These are phyloP conservation scores for Pyrrhosoma nymphula DNA, from an alignment of 2,888 invertebrate species.

Conservation along the genomic window DNA sequence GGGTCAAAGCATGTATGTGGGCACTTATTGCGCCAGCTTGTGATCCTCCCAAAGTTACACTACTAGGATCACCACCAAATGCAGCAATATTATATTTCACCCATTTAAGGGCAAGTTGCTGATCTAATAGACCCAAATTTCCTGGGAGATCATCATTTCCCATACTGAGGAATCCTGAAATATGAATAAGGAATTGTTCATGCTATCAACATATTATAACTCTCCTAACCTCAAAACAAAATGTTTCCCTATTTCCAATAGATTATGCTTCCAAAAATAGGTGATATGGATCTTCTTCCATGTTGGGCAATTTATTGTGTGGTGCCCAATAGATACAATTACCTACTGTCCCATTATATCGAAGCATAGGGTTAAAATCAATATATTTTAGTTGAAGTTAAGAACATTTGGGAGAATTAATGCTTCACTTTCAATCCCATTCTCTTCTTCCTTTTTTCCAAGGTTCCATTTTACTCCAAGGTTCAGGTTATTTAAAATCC, in stretches of 20 bases:
- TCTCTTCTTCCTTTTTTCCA: no score
- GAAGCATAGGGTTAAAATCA: no score
- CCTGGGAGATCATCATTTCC: slow-evolving; percentile 32
- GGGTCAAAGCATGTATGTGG: slow-evolving; percentile 65
- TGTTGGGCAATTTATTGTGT: no score
- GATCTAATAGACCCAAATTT: slow-evolving; percentile 64
- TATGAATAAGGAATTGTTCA: not conserved
- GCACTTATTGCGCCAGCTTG: slow-evolving; percentile 67
- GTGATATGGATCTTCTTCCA: no score
- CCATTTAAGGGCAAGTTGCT: slow-evolving; percentile 65
- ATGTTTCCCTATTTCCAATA: not conserved
- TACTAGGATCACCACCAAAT: slow-evolving; percentile 66
- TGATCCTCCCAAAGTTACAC: slow-evolving; percentile 57
- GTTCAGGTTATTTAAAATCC: no score
- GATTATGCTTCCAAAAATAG: not conserved
- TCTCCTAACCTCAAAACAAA: not conserved
- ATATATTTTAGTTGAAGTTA: no score
- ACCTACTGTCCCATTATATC: no score
- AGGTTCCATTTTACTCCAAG: no score
- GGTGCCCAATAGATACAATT: no score
- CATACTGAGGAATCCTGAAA: slow-evolving; percentile 62
- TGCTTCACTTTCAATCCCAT: no score
- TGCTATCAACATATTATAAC: not conserved
- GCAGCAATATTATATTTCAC: slow-evolving; percentile 60
- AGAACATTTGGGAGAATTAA: no score